Conservation (phyloP, 2,797 vertebrate genomes). For the Melanogrammus aeglefinus region DNA sequence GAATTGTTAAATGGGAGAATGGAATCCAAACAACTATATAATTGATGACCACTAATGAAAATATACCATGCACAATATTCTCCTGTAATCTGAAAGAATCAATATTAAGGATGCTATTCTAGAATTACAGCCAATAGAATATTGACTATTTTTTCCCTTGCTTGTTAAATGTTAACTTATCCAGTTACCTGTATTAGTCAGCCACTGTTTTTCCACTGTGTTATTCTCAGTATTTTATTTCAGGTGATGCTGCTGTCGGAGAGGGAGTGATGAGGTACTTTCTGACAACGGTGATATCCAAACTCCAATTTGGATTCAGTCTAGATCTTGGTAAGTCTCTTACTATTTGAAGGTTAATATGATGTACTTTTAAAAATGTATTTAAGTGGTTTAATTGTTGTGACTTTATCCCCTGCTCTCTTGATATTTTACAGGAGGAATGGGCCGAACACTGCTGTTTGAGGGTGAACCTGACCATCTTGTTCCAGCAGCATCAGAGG, state of each 20-base stretch:
- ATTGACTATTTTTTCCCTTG: too few species aligned
- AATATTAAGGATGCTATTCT: too few species aligned
- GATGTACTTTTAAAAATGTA: constrained; percentile 3
- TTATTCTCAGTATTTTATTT: constrained; percentile 17
- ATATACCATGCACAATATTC: too few species aligned
- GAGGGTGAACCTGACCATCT: constrained; percentile 17
- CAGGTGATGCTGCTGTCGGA: constrained; percentile 9
- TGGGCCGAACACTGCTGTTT: constrained; percentile 13
- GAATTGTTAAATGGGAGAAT: constrained; percentile 13
- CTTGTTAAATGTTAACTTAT: too few species aligned
- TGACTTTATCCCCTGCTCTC: constrained; percentile 14
- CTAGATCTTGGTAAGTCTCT: constrained; percentile 18
- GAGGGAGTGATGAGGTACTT: constrained; percentile 15
- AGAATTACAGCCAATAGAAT: too few species aligned
- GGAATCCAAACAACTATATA: neutral
- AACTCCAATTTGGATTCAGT: constrained; percentile 17
- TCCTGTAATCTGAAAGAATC: neutral
- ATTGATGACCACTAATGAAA: too few species aligned
- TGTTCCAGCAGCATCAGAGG: constrained; percentile 15
- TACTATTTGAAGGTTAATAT: constrained; percentile 4
- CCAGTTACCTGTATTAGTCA: too few species aligned
- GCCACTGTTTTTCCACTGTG: constrained; percentile 3
- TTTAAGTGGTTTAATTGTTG: constrained; percentile 9
- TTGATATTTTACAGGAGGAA: constrained; percentile 14
- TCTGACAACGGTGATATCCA: constrained; percentile 12